Base-by-base conservation (phyloP, 2,797 vertebrate species). In the Trichosurus vulpecula region DNA sequence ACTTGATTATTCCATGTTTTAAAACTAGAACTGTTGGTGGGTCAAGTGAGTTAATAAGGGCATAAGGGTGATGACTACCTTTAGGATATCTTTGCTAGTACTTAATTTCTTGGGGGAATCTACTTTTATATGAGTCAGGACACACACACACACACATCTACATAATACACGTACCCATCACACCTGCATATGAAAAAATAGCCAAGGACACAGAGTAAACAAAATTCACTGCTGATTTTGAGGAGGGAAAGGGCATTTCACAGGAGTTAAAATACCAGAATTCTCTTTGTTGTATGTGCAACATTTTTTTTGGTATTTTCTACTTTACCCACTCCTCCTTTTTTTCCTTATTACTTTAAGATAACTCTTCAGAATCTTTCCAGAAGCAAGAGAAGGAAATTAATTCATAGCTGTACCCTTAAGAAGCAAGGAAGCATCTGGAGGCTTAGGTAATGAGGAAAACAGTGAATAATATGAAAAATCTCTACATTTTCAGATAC, bases 371-470 rank as follows among this genome's bases (percentile, higher is more conserved):
- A 27, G 47, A 95, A 96, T 31, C 30, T 92, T 95, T 29, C 96
- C 41, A 92, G 93, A 27, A 97, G 56, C 3, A 96, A 97, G 81
- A 97, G 3, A n/a, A 97, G 58, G n/a, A 91, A 96, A 97, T 91
- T 94, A 93, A 92, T 97, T 97, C 97, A 58, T 81, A 96, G 94
- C 29, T 57, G 22, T n/a, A 22, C 61, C 97, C 52, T 97, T 97
- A 94, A 96, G 91, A 97, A 94, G 93, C 22, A 90, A 94, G 51
- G 90, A 97, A 93, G 58, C 93, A 97, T 90, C 74, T 95, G 27
- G 58, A 94, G 56, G 93, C 90, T 94, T 94, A 96, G 90, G 94
- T 96, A 97, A 97, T 87, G 56, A 97, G 19, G 66, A 97, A 96
- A 91, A 95, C n/a, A 94, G 55, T 97, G 89, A 96, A 81, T 95